Base-by-base conservation (phyloP, 2,113 vertebrate species). In the Pelodiscus sinensis region DNA sequence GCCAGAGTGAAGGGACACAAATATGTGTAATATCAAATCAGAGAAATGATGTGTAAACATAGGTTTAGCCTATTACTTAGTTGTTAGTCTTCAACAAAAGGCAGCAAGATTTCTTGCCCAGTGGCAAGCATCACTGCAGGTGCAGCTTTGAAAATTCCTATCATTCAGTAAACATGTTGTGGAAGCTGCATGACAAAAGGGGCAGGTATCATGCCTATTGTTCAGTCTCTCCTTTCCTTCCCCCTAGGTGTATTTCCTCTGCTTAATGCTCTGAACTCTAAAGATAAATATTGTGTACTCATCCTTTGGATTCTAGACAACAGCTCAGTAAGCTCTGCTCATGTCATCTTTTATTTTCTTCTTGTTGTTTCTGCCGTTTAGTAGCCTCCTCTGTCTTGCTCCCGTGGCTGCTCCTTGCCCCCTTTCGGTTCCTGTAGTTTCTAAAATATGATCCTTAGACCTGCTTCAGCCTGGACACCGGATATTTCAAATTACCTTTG, bases 71-170 rank as follows among this genome's bases (percentile, higher is more conserved):
- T 60, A 22, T 86, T 87, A 62, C 29, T 84, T 82, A 22, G 68
- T 91, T 91, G 55, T 95, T 87, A 73, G 12, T 81, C 58, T 80
- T 80, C 77, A 44, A 12, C 18, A 81, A 54, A 58, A 68, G 62
- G 19, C 1, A n/a, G 38, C 55, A 57, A 1, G 0, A 16, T 91
- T 86, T 60, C 77, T 86, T 10, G 2, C 54, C 71, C 79, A 4
- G 19, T 82, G 65, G n/a, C 1, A 27, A 91, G 22, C 4, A 79
- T 31, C 84, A 14, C 62, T 84, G 35, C 73, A 50, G 0, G 0
- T 29, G 80, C 9, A 79, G 8, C 81, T 94, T 93, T 84, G 52
- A 93, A 94, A 95, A 38, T 5, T 87, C 25, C 31, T 54, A 54
- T 16, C 18, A 68, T 89, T 52, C 9, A 81, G 44, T 50, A 58